Evolutionary conservation across 2,113 vertebrate genomes (phyloP).

Genomic region (Talpa occidentalis): DNA sequence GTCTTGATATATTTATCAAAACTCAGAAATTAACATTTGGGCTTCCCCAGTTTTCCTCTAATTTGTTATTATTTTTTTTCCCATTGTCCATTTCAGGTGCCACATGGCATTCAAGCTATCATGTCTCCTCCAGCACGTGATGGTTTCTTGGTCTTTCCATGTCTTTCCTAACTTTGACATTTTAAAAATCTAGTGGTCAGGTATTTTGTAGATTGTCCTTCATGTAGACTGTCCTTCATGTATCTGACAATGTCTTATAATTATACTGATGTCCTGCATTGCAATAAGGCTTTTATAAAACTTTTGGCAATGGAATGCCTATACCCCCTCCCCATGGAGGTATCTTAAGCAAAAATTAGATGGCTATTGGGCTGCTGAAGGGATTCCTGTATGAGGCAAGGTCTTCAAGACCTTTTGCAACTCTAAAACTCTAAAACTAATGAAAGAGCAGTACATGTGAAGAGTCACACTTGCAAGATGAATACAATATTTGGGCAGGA

Average conservation of each 20-base stretch:
- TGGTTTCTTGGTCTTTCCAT: neutral
- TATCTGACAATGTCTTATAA: neutral
- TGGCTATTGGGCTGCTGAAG: neutral
- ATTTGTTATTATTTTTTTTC: neutral
- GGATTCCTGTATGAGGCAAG: neutral
- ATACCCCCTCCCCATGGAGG: neutral
- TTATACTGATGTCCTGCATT: neutral
- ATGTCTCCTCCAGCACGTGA: neutral
- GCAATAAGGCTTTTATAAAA: neutral
- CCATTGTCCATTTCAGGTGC: neutral
- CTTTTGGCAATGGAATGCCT: neutral
- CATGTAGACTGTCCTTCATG: neutral
- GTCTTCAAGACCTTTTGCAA: neutral
- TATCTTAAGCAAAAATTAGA: neutral
- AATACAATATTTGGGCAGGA: neutral
- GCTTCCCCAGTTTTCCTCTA: neutral
- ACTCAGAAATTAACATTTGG: neutral
- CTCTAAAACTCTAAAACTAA: neutral
- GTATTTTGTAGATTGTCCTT: neutral
- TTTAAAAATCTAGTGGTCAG: neutral
- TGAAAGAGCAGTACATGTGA: neutral
- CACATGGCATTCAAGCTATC: neutral
- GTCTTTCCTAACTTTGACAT: neutral
- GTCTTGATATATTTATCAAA: neutral
- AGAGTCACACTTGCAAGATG: neutral